phyloP scores from a whole-genome alignment of 2,888 invertebrate species.

The Agrenia bidenticulata region DNA sequence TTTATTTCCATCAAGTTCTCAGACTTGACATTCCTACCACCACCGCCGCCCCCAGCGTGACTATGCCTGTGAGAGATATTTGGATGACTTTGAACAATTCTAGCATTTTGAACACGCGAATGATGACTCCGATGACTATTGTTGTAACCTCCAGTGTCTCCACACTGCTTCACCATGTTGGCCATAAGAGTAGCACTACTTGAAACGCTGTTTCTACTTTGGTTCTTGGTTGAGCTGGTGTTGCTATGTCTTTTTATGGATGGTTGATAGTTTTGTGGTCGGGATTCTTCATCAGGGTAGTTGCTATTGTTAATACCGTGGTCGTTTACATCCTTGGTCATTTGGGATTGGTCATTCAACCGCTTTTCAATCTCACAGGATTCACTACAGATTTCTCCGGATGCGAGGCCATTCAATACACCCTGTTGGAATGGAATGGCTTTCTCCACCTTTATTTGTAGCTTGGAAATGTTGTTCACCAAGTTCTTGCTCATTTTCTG shows the following conservation, averaged over 20 bases:
- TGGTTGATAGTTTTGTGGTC: not conserved
- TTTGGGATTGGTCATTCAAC: not conserved
- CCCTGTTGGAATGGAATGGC: conserved; percentile 31
- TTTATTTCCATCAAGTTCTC: conserved; percentile 9
- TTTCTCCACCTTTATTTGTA: conserved; percentile 48
- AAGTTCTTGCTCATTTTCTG: conserved; percentile 51
- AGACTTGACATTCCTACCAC: conserved; percentile 56
- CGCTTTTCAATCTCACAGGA: not conserved
- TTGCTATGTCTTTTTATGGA: not conserved
- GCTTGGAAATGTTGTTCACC: conserved; percentile 48
- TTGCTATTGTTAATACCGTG: not conserved
- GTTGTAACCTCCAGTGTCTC: conserved; percentile 8
- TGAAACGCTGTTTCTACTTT: conserved; percentile 2
- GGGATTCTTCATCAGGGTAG: not conserved
- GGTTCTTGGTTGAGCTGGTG: not conserved
- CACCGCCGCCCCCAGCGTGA: conserved; percentile 74
- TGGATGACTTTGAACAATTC: conserved; percentile 41
- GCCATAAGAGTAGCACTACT: conserved; percentile 12
- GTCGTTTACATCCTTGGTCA: not conserved
- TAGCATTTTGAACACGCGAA: conserved; percentile 30
- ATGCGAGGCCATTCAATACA: not conserved
- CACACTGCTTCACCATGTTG: conserved; percentile 7
- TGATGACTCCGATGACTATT: conserved; percentile 15
- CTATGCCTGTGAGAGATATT: conserved; percentile 64
- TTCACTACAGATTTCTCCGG: not conserved